Base-by-base conservation (phyloP, 2,113 vertebrate species). In the Psophia crepitans region DNA sequence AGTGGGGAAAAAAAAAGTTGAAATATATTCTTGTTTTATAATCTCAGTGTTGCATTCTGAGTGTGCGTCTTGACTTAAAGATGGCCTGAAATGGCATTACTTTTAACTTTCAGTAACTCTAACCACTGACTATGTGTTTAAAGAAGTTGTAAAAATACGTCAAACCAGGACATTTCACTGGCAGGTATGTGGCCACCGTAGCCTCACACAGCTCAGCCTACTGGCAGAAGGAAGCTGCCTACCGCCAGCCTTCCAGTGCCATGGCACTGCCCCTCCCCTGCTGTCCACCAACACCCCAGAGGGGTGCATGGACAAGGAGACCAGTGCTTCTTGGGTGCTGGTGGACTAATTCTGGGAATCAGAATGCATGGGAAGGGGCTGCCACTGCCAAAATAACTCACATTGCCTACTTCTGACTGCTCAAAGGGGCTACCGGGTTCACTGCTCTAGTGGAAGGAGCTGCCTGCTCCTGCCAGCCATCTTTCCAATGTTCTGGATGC, bases 11-110 rank as follows among this genome's bases (percentile, higher is more conserved):
- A 27, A 32, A 61, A 35, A 46, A 32, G 2, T 28, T 78, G 68
- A 82, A 95, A 57, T 68, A 91, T 39, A 83, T 81, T 73, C 8
- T 90, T 79, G 33, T 60, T 87, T 65, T 37, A 60, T 61, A 78
- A 81, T 33, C 49, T 80, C 80, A 87, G 81, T 4, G 12, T 35
- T 78, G 33, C 54, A 84, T 58, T 93, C 89, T 71, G 19, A 88
- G 26, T 23, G 41, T 11, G 41, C 33, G 61, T 49, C 69, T 71
- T 81, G 77, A 85, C 56, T 84, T 76, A 75, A 87, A 76, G 61
- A 77, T 53, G 60, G 75, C 43, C 76, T 68, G 44, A 71, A 87
- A 94, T 3, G 21, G 26, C 43, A 37, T 32, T 60, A 43, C 58
- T 66, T 81, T 60, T 53, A 66, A 76, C 61, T 73, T 93, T 37